phyloP scores from a whole-genome alignment of 2,797 vertebrate species.

The Caiman crocodilus region DNA sequence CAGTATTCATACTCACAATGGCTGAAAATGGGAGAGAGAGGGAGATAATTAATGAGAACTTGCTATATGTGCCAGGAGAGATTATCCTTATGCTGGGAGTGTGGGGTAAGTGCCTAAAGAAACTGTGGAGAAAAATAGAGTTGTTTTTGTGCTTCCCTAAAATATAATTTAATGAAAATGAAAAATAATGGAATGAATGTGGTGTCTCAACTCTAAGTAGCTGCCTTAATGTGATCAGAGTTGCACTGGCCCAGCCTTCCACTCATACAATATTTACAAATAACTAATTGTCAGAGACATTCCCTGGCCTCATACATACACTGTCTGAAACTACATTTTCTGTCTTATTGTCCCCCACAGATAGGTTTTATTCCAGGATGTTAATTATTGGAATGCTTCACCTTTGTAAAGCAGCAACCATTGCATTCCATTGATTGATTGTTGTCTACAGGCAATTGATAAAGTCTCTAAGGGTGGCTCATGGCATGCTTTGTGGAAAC shows the following conservation, averaged over 20 bases:
- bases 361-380: slow-evolving; percentile 45
- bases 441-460: neutral
- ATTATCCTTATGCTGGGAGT: slow-evolving; percentile 48
- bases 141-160: slow-evolving; percentile 56
- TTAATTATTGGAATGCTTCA: slow-evolving; percentile 52
- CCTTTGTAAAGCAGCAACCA: neutral
- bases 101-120: slow-evolving; percentile 32
- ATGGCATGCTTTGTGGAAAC: slow-evolving; percentile 25
- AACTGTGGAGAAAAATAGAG: slow-evolving; percentile 49
- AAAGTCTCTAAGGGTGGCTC: slow-evolving; percentile 37
- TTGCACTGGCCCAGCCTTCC: slow-evolving; percentile 20
- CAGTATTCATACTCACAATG: slow-evolving; percentile 52
- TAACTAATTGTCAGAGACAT: slow-evolving; percentile 35
- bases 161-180: slow-evolving; percentile 66
- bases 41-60: slow-evolving; percentile 66
- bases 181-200: slow-evolving; percentile 61
- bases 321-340: slow-evolving; percentile 45
- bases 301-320: slow-evolving; percentile 39
- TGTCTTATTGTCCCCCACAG: slow-evolving; percentile 23
- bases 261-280: slow-evolving; percentile 37
- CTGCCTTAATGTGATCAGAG: slow-evolving; percentile 38
- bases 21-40: slow-evolving; percentile 20
- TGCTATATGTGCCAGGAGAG: slow-evolving; percentile 52
- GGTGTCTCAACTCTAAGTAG: slow-evolving; percentile 50
- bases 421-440: slow-evolving; percentile 35